Conservation (phyloP, 2,888 invertebrate genomes). For the Aelia acuminata region DNA sequence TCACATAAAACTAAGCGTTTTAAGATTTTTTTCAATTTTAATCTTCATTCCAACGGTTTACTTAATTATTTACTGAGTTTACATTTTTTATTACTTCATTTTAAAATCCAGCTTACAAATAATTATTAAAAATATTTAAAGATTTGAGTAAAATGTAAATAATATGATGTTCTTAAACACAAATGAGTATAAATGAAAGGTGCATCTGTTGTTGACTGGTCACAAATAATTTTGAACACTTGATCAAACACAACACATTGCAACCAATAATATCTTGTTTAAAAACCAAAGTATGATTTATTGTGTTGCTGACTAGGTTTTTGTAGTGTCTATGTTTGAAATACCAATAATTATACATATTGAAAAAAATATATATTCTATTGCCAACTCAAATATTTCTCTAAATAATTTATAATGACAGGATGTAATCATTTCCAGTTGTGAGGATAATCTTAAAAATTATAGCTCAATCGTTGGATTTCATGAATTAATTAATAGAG, state of each 20-base stretch:
- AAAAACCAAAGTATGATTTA: not conserved
- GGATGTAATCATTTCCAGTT: no score
- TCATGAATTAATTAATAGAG: no score
- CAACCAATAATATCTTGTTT: not conserved
- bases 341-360: no score
- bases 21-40: not conserved
- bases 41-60: not conserved
- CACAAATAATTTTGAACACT: not conserved
- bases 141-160: not conserved
- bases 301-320: no score
- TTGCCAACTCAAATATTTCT: no score
- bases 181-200: not conserved
- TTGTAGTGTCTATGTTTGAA: no score
- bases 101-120: not conserved
- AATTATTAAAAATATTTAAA: not conserved
- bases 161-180: not conserved
- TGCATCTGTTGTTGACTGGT: not conserved
- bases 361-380: no score
- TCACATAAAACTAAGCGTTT: no score
- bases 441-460: no score
- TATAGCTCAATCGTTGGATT: no score
- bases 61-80: not conserved
- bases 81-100: not conserved
- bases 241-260: not conserved
- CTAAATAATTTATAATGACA: no score